Evolutionary conservation across 2,888 invertebrate genomes (phyloP), one percentile per base, ranked within the genome.

Genomic region (Ctenicera cuprea): DNA sequence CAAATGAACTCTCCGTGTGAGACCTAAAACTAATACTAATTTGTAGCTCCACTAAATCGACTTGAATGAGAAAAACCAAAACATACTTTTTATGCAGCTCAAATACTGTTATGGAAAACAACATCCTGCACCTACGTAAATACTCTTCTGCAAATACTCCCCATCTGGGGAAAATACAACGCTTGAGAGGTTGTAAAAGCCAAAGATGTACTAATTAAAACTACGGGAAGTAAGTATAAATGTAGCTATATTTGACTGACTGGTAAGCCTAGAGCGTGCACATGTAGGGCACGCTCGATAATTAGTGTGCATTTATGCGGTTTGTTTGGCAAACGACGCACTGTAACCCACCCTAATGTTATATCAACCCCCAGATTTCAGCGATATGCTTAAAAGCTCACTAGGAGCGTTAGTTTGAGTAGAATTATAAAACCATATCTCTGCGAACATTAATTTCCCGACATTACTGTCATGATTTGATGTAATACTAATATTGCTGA

Each of bases 241-340:
- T 54, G 11, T 54, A 54, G 30, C 16, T 20, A 14, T 54, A 54
- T 54, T 33, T 54, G 30, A 54, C 4, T 54, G 54, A 54, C 8
- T 54, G 54, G 54, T 22, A 30, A 5, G 33, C 16, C 54, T 33
- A 16, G 54, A 54, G 54, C 33, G 54, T 54, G 54, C 30, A 54
- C 54, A 54, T 54, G 26, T 30, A 54, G 54, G 54, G 54, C 54
- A 22, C 54, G 54, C 54, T 54, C 54, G 30, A 54, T 54, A 54
- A 54, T 54, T 54, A 54, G 54, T 26, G 54, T 54, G 54, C 54
- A 54, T 54, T 54, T 54, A 54, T 54, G 54, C 30, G 68, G 68
- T 43, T 59, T 68, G 54, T 48, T 68, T 68, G 67, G 41, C 59
- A 61, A 68, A 68, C 48, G 61, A 68, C 59, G 57, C 48, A 68